Evolutionary conservation across 2,888 invertebrate genomes (phyloP), one percentile per base, ranked within the genome.

Genomic region (Entomobrya proxima): DNA sequence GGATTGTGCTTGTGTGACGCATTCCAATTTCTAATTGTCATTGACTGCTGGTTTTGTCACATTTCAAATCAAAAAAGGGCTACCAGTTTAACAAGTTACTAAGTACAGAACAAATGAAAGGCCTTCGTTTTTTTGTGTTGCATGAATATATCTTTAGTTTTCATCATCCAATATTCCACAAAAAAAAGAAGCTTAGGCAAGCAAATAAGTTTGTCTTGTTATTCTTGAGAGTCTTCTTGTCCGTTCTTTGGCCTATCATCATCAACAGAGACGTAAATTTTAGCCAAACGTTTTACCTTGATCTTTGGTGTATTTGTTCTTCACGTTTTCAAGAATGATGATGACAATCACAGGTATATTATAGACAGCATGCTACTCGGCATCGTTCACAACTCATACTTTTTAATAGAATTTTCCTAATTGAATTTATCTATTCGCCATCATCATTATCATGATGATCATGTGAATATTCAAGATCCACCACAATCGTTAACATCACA

Each of bases 401-500:
- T 30, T 47, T 30, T 6, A n/a, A 30, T 5, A 13, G 1, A n/a
- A 15, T 30, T 18, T 50, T 18, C 27, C 74, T 74, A 74, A 74
- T 74, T 74, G 74, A 74, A 50, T 64, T 64, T 64, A 64, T 64
- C 61, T 21, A 64, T 64, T 21, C n/a, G n/a, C n/a, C n/a, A n/a
- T n/a, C n/a, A n/a, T n/a, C n/a, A 2, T 35, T 64, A 64, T 64
- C n/a, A 64, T 64, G 18, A 64, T 18, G n/a, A 64, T 18, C n/a
- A 5, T 58, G 27, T 58, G 58, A 58, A 64, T 64, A 64, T 35
- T 64, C 61, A 64, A 64, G 61, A 7, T 35, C 9, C 61, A 35
- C n/a, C 32, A 35, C 13, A n/a, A 64, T n/a, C 35, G 7, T 7
- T n/a, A 58, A 30, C 58, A 58, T 58, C 58, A 58, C 15, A 9